Percentiles rank a stretch among this genome's conserved stretches.
Evolutionary conservation across 2,113 vertebrate species (phyloP).

Genomic region (Plecturocebus donacophilus): DNA sequence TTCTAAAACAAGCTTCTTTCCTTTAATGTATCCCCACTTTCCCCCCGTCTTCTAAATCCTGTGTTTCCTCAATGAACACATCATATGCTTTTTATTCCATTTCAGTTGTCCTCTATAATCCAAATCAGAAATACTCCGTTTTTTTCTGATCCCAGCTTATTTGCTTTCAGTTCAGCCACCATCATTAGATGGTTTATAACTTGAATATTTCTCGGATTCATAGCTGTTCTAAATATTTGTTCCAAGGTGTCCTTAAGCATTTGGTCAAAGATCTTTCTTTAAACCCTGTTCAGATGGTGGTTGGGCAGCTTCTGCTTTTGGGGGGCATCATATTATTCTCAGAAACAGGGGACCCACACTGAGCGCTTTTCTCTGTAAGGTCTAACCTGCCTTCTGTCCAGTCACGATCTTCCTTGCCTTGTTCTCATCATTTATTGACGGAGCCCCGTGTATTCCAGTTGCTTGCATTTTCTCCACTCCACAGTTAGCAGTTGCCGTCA

Average conservation of each 20-base stretch:
- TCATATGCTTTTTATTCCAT: not conserved
- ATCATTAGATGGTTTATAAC: not conserved
- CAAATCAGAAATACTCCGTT: not conserved
- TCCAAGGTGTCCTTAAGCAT: not conserved
- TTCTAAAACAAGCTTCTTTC: not conserved
- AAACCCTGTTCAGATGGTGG: not conserved
- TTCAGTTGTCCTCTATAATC: not conserved
- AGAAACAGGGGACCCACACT: not conserved
- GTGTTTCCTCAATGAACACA: not conserved
- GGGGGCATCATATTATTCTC: not conserved
- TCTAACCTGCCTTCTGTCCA: not conserved
- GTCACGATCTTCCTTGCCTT: fast-evolving
- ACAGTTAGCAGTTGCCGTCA: not conserved
- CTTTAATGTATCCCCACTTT: not conserved
- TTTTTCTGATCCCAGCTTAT: not conserved
- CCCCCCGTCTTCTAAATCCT: not conserved
- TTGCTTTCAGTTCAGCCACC: not conserved
- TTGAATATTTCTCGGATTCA: not conserved
- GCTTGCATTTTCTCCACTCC: not conserved
- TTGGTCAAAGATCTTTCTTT: not conserved
- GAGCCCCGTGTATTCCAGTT: fast-evolving
- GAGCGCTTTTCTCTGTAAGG: not conserved
- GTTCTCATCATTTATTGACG: not conserved
- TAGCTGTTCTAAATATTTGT: not conserved
- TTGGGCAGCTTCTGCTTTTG: not conserved